Conservation (phyloP, 2,113 vertebrate species). For the Gallinago jamesoni region DNA sequence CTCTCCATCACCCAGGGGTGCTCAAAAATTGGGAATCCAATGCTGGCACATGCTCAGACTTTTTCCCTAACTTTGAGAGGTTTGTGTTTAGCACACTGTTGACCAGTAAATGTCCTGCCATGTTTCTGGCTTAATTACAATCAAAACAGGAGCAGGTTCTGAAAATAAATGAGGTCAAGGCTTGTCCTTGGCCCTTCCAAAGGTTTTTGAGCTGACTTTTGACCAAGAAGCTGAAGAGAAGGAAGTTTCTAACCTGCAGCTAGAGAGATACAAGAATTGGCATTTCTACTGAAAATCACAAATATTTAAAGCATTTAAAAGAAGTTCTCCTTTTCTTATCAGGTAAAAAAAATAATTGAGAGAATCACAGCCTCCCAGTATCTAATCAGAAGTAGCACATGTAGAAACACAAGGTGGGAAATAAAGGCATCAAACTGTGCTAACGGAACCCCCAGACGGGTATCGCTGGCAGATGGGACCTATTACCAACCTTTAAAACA, state of each 20-base stretch:
- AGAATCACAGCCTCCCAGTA: background rate
- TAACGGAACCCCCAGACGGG: accelerated
- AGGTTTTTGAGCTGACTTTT: background rate
- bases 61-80: background rate
- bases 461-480: background rate
- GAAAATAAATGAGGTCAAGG: background rate
- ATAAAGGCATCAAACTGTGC: background rate
- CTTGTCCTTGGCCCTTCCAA: background rate
- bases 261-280: background rate
- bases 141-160: background rate
- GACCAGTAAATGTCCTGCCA: background rate
- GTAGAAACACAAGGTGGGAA: background rate
- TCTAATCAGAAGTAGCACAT: background rate
- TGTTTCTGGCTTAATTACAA: background rate
- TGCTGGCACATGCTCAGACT: background rate
- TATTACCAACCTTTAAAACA: background rate
- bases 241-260: background rate
- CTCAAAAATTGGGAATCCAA: background rate
- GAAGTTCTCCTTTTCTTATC: background rate
- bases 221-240: background rate
- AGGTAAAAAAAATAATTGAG: background rate
- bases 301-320: background rate
- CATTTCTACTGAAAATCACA: background rate
- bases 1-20: background rate
- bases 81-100: background rate